phyloP scores from a whole-genome alignment of 37 sponge, comb jelly and placozoan genomes.

The Amphimedon queenslandica region DNA sequence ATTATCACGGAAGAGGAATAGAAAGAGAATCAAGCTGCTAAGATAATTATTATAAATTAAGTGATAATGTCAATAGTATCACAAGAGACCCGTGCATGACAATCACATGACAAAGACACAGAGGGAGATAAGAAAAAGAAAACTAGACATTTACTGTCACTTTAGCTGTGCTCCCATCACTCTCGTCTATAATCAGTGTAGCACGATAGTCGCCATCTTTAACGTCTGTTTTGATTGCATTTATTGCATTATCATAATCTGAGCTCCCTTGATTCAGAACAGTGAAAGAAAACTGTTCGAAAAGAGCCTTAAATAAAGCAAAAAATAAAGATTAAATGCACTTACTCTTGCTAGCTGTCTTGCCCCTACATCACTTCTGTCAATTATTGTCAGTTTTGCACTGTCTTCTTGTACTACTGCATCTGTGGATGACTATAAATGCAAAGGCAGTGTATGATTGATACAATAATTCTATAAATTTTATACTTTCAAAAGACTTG shows the following conservation, averaged over 20 bases:
- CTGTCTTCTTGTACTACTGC: slow-evolving; percentile 1
- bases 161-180: not conserved
- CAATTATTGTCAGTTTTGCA: not conserved
- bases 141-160: not conserved
- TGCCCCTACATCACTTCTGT: slow-evolving; percentile 3
- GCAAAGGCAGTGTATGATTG: no score
- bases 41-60: no score
- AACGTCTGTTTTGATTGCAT: not conserved
- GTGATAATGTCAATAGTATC: no score
- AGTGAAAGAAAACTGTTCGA: not conserved
- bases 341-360: not conserved
- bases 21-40: no score
- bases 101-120: not conserved
- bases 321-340: no score
- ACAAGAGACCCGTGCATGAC: not conserved
- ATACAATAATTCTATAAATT: no score
- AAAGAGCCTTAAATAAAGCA: not conserved
- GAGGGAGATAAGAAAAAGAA: not conserved
- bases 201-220: not conserved
- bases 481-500: no score
- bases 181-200: slow-evolving; percentile 1
- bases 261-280: not conserved
- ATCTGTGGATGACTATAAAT: no score
- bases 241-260: not conserved
- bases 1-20: no score